A percentile compares a stretch with the other conserved stretches of the same genome.
Evolutionary conservation across 2,113 vertebrate species (phyloP).

Genomic region (Ariopsis seemanni): DNA sequence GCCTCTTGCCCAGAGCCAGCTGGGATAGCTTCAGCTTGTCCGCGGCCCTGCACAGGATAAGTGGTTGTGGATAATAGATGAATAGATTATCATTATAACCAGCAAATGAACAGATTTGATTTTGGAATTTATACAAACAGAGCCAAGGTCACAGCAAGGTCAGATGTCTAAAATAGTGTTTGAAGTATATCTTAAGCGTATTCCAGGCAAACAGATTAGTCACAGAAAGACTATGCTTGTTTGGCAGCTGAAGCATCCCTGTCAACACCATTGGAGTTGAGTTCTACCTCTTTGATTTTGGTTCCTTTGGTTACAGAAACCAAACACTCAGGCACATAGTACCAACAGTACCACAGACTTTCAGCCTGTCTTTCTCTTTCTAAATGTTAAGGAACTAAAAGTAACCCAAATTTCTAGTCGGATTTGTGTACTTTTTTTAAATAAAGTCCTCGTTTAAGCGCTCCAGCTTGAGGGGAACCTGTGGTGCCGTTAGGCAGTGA

Average conservation of each 20-base stretch:
- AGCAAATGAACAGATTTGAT: no score
- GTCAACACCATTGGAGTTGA: background rate
- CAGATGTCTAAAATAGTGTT: background rate
- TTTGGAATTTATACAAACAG: no score
- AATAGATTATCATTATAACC: no score
- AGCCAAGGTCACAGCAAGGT: no score
- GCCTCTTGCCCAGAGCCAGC: no score
- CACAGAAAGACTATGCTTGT: background rate
- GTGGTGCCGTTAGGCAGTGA: slow-evolving; percentile 62
- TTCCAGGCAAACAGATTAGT: background rate
- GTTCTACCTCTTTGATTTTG: background rate
- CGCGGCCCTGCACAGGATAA: no score
- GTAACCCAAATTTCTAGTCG: background rate
- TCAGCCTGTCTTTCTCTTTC: background rate
- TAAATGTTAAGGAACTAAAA: background rate
- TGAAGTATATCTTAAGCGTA: background rate
- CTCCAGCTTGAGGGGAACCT: slow-evolving; percentile 32
- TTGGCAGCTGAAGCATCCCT: background rate
- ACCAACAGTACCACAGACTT: background rate
- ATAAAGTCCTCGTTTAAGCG: no score
- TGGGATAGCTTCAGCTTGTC: no score
- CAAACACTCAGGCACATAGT: background rate
- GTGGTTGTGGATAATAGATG: no score
- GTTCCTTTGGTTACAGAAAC: background rate
- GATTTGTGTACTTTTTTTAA: background rate